Conservation (phyloP, 1,140 invertebrate genomes). For the Dinothrombium tinctorium region DNA sequence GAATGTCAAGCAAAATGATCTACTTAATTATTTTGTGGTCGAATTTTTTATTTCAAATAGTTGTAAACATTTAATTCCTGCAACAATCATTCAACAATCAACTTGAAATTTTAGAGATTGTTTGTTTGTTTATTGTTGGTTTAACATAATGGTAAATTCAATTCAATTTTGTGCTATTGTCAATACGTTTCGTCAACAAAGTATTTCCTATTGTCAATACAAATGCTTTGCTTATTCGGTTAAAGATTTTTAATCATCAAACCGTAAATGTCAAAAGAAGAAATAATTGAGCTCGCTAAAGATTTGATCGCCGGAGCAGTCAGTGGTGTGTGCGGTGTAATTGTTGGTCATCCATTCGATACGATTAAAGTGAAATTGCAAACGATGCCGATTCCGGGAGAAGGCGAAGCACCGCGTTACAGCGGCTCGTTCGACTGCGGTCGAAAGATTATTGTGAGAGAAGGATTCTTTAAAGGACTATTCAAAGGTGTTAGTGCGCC, state of each 20-base stretch:
- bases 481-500: slow-evolving; percentile 64
- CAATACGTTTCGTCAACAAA: no score
- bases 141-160: no score
- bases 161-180: no score
- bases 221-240: no score
- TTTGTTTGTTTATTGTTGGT: no score
- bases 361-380: slow-evolving; percentile 2
- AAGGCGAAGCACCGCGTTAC: slow-evolving; percentile 34
- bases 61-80: no score
- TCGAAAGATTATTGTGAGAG: slow-evolving; percentile 39
- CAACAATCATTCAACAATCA: no score
- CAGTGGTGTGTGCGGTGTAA: background rate
- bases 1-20: no score
- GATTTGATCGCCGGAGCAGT: background rate
- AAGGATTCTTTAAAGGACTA: slow-evolving; percentile 49
- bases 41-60: no score
- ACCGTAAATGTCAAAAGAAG: slow-evolving; percentile 1
- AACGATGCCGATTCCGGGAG: slow-evolving; percentile 27
- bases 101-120: no score
- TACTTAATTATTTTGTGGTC: no score
- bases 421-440: background rate
- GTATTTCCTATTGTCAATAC: no score
- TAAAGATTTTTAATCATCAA: background rate
- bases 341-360: slow-evolving; percentile 5
- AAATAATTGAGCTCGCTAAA: background rate